phyloP scores from a whole-genome alignment of 2,888 invertebrate species.

The Schrankia costaestrigalis region DNA sequence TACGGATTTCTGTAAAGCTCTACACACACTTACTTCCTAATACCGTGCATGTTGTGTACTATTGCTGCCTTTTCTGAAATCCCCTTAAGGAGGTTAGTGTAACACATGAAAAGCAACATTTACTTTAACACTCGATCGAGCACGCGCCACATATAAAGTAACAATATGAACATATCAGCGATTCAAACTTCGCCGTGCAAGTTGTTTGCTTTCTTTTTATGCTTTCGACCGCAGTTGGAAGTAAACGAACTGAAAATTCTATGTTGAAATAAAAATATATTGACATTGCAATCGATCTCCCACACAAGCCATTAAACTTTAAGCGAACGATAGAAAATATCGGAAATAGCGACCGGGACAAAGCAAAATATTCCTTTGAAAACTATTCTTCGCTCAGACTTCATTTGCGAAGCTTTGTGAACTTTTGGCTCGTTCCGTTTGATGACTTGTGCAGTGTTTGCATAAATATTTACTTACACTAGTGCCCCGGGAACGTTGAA shows the following conservation, averaged over 20 bases:
- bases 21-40: no score
- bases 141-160: slow-evolving; percentile 29
- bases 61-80: slow-evolving; percentile 14
- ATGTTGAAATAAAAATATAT: slow-evolving; percentile 67
- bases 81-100: slow-evolving; percentile 24
- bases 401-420: slow-evolving; percentile 49
- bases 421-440: slow-evolving; percentile 37
- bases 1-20: no score
- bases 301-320: slow-evolving; percentile 65
- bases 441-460: slow-evolving; percentile 34
- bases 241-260: slow-evolving; percentile 60
- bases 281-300: slow-evolving; percentile 58
- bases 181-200: slow-evolving; percentile 31
- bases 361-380: slow-evolving; percentile 64
- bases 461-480: slow-evolving; percentile 33
- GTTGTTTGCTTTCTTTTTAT: slow-evolving; percentile 38
- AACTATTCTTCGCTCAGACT: slow-evolving; percentile 50
- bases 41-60: no score
- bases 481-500: slow-evolving; percentile 7
- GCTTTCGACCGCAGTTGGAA: slow-evolving; percentile 31
- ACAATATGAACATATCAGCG: slow-evolving; percentile 35
- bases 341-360: slow-evolving; percentile 47
- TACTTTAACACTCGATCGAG: slow-evolving; percentile 35
- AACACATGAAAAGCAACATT: slow-evolving; percentile 24
- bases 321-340: slow-evolving; percentile 57